phyloP scores from a whole-genome alignment of 1,140 invertebrate species.

The Anadara kagoshimensis region DNA sequence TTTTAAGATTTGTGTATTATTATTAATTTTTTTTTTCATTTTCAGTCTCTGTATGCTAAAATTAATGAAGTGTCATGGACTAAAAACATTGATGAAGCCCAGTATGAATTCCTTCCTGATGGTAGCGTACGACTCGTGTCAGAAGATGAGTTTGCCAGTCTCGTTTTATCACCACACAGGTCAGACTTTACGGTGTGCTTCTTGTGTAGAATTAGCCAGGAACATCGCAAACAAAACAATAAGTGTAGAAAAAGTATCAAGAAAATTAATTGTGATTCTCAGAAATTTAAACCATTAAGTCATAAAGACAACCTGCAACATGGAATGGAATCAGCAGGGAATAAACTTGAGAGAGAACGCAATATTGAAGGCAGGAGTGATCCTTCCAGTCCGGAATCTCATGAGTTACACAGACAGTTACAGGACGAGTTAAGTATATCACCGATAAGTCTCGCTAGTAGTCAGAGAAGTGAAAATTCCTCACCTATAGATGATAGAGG shows the following conservation, averaged over 20 bases:
- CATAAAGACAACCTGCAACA: not conserved
- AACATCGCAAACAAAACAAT: not conserved
- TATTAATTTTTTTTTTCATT: conserved; percentile 26
- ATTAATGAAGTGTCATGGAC: conserved; percentile 54
- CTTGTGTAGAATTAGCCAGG: conserved; percentile 52
- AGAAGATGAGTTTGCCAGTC: conserved; percentile 55
- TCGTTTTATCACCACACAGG: conserved; percentile 58
- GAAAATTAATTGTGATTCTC: not conserved
- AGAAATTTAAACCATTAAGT: not conserved
- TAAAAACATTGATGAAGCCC: conserved; percentile 24
- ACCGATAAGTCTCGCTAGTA: conserved; percentile 36
- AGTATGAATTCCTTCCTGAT: conserved; percentile 52
- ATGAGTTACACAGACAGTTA: conserved; percentile 2
- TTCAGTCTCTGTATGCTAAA: conserved; percentile 56
- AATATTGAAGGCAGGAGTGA: not conserved
- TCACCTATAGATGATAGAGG: conserved; percentile 27
- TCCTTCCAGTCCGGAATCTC: conserved; percentile 3
- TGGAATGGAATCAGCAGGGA: not conserved
- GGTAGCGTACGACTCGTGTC: conserved; percentile 55
- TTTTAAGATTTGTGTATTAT: not conserved
- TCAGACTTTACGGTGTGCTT: conserved; percentile 63
- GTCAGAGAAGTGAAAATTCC: conserved; percentile 22
- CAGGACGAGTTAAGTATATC: conserved; percentile 31
- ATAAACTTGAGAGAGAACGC: not conserved
- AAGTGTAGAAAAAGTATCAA: not conserved